Base-by-base conservation (phyloP, 2,113 vertebrate species). In the Catharus minimus region DNA sequence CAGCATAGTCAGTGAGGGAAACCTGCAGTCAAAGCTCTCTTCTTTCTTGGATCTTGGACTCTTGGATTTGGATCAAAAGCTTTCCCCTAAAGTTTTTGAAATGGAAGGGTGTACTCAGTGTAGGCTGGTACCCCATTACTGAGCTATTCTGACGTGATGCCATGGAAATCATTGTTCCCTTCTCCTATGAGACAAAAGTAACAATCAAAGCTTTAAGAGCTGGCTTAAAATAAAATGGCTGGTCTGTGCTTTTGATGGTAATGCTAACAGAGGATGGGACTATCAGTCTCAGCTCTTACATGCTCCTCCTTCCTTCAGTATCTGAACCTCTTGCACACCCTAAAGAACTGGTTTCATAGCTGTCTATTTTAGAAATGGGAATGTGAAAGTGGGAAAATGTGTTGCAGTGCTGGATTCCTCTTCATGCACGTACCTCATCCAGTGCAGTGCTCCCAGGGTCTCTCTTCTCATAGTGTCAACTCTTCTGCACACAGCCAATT, bases 241-340 rank as follows among this genome's bases (percentile, higher is more conserved):
- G 53, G 14, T 43, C 13, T 7, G 28, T 0, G 0, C n/a, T 65
- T 90, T 2, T 1, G 30, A 7, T 2, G 2, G 33, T 61, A 41
- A 10, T 65, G 21, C 18, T 38, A 43, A 46, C 0, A 7, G 61
- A 73, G 56, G 27, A 64, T 28, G 36, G 46, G 62, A 23, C 36
- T 89, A 85, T 94, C 53, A 19, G 22, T 52, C 41, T 75, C 28
- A 56, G 18, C 18, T 21, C 23, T 66, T 90, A 71, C 3, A 17
- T 2, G 1, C 3, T 72, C 8, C 22, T 77, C 28, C 23, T 76
- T 58, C 24, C 7, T 46, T 47, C 24, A 9, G 21, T 43, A 26
- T 71, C 47, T 78, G 46, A 73, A 41, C 27, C 18, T 53, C 50
- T 65, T 58, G 55, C 61, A 55, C 36, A 22, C 55, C 15, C 39